phyloP scores from a whole-genome alignment of 1,140 invertebrate genomes.

The Drosophila sulfurigaster region DNA sequence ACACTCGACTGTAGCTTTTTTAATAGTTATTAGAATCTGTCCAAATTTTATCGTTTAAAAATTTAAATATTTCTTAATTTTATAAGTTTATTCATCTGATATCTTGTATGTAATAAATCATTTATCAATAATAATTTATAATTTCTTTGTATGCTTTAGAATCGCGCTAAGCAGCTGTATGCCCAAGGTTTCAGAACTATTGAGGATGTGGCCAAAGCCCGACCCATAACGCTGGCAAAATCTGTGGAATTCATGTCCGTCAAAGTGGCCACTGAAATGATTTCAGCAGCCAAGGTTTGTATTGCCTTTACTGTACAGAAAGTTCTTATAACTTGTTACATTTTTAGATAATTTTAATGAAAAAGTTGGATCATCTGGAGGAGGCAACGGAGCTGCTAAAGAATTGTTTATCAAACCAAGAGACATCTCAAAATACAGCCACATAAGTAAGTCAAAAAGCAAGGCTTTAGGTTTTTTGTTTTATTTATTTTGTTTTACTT shows the following conservation, averaged over 20 bases:
- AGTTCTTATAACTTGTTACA: constrained; percentile 1
- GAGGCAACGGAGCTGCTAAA: constrained; percentile 87
- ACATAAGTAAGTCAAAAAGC: not conserved
- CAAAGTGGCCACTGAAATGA: constrained; percentile 90
- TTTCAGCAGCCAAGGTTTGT: constrained; percentile 90
- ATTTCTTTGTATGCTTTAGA: constrained; percentile 85
- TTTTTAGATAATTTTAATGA: constrained; percentile 90
- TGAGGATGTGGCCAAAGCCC: constrained; percentile 90
- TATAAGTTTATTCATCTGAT: no score
- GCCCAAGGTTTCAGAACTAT: constrained; percentile 92
- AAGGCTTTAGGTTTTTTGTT: constrained; percentile 32
- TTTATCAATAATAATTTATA: not conserved
- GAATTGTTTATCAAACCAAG: constrained; percentile 33
- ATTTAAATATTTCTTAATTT: no score
- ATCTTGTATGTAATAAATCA: no score
- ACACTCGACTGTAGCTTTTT: not conserved
- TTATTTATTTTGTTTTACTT: constrained; percentile 62
- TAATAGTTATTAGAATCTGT: no score
- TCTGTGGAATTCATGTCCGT: constrained; percentile 90
- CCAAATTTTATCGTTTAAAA: no score
- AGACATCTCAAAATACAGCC: not conserved
- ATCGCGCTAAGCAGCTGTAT: constrained; percentile 92
- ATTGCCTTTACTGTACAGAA: not conserved
- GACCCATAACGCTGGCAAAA: constrained; percentile 87
- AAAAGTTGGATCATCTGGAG: constrained; percentile 91